Evolutionary conservation across 2,888 invertebrate species (phyloP), one percentile per base, ranked within the genome.

Genomic region (Mantis religiosa): DNA sequence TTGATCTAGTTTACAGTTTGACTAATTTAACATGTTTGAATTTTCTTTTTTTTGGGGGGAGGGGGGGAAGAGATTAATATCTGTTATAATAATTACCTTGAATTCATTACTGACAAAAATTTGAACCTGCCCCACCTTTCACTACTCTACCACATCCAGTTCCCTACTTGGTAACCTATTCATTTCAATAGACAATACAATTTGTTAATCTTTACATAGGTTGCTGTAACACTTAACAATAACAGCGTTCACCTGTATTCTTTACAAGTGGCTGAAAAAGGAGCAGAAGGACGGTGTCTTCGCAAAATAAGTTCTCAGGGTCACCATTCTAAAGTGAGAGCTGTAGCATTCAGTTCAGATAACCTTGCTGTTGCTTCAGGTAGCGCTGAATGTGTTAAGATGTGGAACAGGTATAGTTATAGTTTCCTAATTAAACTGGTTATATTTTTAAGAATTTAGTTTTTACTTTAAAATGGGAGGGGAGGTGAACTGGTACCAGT

Each of bases 301-400:
- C 95, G 97, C 90, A 95, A 95, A 88, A 94, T 98, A 85, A 94
- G 94, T 1, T 94, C 94, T 90, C 96, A 96, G 25, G 99, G 99
- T 0, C 99, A 99, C 93, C 96, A 98, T 89, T 97, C 97, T 85
- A 98, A 99, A 92, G 97, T 99, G 9, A 95, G 98, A 87, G 96
- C 97, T 30, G 94, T 99, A 30, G 95, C 96, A 88, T 98, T 99
- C 92, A 98, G 98, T 92, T 97, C 97, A 2, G 99, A 99, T 93
- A 98, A 97, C 92, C 94, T 98, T 89, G 97, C 97, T 1, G 95
- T 99, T 89, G 95, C 97, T 1, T 97, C 99, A 0, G 98, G 97
- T 0, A 97, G 98, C 90, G 97, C 95, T 0, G 98, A 99, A 91
- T 96, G 97, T 12, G 94, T 99, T 81, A 99, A 99, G 94, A 94